Evolutionary conservation across 2,888 invertebrate genomes (phyloP).

Genomic region (Branchipolynoe longqiensis): DNA sequence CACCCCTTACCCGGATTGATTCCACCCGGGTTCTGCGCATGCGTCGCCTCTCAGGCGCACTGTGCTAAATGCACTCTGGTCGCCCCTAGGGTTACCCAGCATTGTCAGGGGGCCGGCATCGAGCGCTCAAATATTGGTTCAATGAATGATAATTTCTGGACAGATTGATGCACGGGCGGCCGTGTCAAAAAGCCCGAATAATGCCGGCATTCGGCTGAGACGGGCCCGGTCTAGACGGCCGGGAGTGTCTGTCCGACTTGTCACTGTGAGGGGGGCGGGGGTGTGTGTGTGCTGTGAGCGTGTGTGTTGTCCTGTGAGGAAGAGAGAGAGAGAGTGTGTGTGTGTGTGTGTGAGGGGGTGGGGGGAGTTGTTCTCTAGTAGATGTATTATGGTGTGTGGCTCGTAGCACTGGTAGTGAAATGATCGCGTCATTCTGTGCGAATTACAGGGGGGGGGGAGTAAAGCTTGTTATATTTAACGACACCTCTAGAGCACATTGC

Average conservation of each 20-base stretch:
- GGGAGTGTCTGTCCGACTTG: slow-evolving; percentile 1
- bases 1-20: not conserved
- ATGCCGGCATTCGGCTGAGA: not conserved
- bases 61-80: not conserved
- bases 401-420: no score
- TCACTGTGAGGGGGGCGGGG: not conserved
- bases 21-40: not conserved
- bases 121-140: slow-evolving; percentile 36
- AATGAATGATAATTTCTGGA: slow-evolving; percentile 46
- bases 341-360: no score
- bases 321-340: no score
- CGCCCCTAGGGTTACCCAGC: slow-evolving; percentile 8
- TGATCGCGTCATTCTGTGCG: no score
- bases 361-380: no score
- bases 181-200: slow-evolving; percentile 17
- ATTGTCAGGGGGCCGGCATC: slow-evolving; percentile 1
- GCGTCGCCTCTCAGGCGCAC: not conserved
- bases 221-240: not conserved
- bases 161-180: not conserved
- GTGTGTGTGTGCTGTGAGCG: no score
- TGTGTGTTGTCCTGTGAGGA: no score
- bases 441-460: no score
- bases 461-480: no score
- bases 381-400: no score
- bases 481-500: no score